These are phyloP conservation scores for Oenanthe oenanthe DNA, from an alignment of 2,113 vertebrate genomes.

Conservation along the genomic window DNA sequence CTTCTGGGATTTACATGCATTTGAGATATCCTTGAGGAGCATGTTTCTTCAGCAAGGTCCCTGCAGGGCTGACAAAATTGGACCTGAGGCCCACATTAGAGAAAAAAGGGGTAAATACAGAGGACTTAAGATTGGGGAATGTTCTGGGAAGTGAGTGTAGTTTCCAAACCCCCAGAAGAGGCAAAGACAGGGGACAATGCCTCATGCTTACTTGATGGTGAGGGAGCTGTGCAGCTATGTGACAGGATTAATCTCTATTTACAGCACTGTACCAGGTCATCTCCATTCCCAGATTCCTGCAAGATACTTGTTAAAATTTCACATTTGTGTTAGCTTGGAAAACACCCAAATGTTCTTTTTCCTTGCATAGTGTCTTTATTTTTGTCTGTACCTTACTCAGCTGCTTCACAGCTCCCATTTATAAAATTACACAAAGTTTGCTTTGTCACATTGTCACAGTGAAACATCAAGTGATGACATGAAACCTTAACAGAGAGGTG, in stretches of 20 bases:
- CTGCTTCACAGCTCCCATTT: neutral
- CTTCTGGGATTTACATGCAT: neutral
- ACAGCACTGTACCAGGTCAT: neutral
- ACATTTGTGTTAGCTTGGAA: neutral
- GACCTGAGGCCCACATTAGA: neutral
- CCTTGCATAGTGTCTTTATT: neutral
- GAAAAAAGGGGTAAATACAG: neutral
- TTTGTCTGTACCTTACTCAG: neutral
- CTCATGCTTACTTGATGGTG: neutral
- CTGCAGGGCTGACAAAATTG: neutral
- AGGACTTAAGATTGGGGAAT: neutral
- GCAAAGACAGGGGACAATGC: neutral
- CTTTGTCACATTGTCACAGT: neutral
- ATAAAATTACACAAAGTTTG: neutral
- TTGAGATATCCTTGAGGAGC: neutral
- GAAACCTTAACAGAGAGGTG: neutral
- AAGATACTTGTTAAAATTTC: neutral
- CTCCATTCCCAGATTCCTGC: neutral
- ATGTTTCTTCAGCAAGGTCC: neutral
- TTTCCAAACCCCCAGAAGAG: neutral
- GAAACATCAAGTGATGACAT: neutral
- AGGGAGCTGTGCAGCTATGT: neutral
- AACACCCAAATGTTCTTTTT: neutral
- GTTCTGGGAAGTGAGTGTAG: neutral
- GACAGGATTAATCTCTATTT: neutral